Evolutionary conservation across 2,888 invertebrate genomes (phyloP), one percentile per base, ranked within the genome.

Genomic region (Ophion costatus): DNA sequence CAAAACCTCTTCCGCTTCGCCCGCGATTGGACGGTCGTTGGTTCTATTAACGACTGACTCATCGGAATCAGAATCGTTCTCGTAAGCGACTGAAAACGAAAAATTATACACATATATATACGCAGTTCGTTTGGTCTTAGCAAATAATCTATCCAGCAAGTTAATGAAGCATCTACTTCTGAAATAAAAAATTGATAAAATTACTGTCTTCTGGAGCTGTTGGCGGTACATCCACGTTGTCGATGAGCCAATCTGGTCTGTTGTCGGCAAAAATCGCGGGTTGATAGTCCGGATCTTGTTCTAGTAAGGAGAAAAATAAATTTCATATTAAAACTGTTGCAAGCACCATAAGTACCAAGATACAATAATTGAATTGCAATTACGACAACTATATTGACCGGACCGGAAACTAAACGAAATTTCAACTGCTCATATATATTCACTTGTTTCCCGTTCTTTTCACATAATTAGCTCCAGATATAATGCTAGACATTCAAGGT

Each of bases 221-320:
- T 1, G 57, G 57, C 17, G 56, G 29, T 20, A 29, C 17, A 33
- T n/a, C 71, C 9, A 71, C 57, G 10, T 71, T 57, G 57, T 71
- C 71, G 0, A 71, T 24, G 14, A 71, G 57, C 57, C 57, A 71
- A 9, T 71, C 57, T 5, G 71, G 71, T 56, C 57, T 20, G 33
- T 57, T 10, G 7, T 57, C 33, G 33, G 29, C 71, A 33, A 71
- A 71, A 3, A 71, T n/a, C 3, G 29, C 33, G 3, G 1, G 57
- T 9, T 71, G 33, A 33, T 71, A 57, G n/a, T 57, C 57, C 11
- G 71, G 71, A 71, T 71, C 70, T 57, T 57, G 57, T n/a, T 71
- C 70, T 57, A 33, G 10, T 57, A 10, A 71, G 24, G 7, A 66
- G 9, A 24, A n/a, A 11, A 66, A 38, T 66, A 66, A 11, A 57